Percentiles rank a stretch among this genome's conserved stretches.
phyloP scores from a whole-genome alignment of 2,888 invertebrate species.

The Aplocera efformata region DNA sequence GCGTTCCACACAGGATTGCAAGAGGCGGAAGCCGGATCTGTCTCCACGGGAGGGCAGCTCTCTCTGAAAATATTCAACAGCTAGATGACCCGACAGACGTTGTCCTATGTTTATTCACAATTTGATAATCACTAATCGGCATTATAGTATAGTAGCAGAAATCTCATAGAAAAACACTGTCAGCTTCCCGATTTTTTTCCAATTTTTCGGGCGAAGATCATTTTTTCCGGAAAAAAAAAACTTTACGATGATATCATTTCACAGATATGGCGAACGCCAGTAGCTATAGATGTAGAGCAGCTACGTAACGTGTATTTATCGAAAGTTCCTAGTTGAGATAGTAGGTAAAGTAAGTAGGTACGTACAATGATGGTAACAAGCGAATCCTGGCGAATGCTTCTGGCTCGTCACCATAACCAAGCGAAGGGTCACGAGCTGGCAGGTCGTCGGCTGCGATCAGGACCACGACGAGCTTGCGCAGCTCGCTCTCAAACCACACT shows the following conservation, averaged over 20 bases:
- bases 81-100: no score
- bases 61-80: slow-evolving; percentile 70
- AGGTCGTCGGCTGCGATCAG: slow-evolving; percentile 93
- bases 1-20: slow-evolving; percentile 97
- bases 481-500: slow-evolving; percentile 92
- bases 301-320: neutral
- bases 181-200: no score
- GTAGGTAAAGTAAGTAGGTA: slow-evolving; percentile 23
- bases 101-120: no score
- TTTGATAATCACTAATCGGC: no score
- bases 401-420: slow-evolving; percentile 88
- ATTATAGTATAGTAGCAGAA: no score
- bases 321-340: no score
- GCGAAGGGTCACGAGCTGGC: slow-evolving; percentile 87
- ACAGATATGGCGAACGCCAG: no score
- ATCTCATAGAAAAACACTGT: no score
- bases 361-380: slow-evolving; percentile 89
- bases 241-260: no score
- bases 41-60: slow-evolving; percentile 88
- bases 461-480: slow-evolving; percentile 90
- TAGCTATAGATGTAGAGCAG: no score
- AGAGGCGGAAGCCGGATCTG: slow-evolving; percentile 91
- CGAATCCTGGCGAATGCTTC: slow-evolving; percentile 92
- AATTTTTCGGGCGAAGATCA: no score
- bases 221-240: no score